phyloP scores from a whole-genome alignment of 2,113 vertebrate species.

The Melozone crissalis region DNA sequence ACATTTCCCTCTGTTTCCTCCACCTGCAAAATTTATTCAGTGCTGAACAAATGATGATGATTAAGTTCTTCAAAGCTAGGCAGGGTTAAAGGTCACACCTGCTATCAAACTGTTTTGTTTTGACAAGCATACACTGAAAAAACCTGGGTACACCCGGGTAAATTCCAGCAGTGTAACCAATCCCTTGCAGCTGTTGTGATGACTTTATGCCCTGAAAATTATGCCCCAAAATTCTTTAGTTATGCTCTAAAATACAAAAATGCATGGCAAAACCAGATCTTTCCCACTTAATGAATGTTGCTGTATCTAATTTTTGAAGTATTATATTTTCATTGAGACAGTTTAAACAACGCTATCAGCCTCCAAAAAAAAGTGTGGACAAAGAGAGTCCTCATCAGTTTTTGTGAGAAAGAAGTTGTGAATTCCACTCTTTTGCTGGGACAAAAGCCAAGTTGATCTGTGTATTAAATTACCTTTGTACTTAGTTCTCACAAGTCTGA shows the following conservation, averaged over 20 bases:
- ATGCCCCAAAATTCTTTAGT: slow-evolving; percentile 43
- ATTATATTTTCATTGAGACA: neutral
- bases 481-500: neutral
- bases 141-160: slow-evolving; percentile 58
- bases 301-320: slow-evolving; percentile 35
- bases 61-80: slow-evolving; percentile 59
- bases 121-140: slow-evolving; percentile 70
- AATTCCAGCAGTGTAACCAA: slow-evolving; percentile 79
- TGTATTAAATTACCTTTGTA: slow-evolving; percentile 17
- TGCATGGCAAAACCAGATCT: neutral
- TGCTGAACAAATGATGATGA: slow-evolving; percentile 41
- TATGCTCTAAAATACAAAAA: slow-evolving; percentile 53
- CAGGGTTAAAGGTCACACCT: slow-evolving; percentile 82
- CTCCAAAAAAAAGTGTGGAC: neutral
- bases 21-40: slow-evolving; percentile 56
- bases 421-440: slow-evolving; percentile 27
- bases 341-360: neutral
- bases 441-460: slow-evolving; percentile 21
- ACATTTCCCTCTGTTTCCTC: slow-evolving; percentile 47
- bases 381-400: slow-evolving; percentile 23
- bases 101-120: slow-evolving; percentile 77
- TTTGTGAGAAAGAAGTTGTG: slow-evolving; percentile 40
- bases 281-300: slow-evolving; percentile 26
- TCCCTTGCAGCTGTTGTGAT: slow-evolving; percentile 80
- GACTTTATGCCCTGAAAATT: slow-evolving; percentile 71